These are phyloP conservation scores for Lycaena phlaeas DNA, from an alignment of 2,888 invertebrate species.

Conservation along the genomic window DNA sequence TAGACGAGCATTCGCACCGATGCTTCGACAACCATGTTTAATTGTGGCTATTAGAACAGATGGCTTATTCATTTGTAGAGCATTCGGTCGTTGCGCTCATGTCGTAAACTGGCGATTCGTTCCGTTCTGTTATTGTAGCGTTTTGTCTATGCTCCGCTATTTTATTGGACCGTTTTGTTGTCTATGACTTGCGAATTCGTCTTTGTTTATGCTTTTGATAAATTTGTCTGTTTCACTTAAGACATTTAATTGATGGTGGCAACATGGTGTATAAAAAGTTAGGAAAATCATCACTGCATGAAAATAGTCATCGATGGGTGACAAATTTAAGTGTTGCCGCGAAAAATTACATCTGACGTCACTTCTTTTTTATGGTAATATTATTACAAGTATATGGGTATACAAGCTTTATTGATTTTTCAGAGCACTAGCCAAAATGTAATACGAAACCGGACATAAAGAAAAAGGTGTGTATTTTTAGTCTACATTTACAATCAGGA, in stretches of 20 bases:
- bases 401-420: too few species aligned
- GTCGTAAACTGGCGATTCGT: conserved; percentile 72
- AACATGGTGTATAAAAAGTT: too few species aligned
- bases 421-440: too few species aligned
- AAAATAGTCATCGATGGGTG: too few species aligned
- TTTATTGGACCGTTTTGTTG: conserved; percentile 67
- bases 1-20: conserved; percentile 36
- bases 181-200: conserved; percentile 43
- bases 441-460: too few species aligned
- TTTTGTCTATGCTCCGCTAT: conserved; percentile 70
- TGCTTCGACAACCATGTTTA: conserved; percentile 61
- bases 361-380: background rate
- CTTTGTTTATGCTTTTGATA: conserved; percentile 38
- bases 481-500: too few species aligned
- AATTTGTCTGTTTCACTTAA: conserved; percentile 13
- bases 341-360: too few species aligned
- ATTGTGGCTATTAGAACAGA: conserved; percentile 71
- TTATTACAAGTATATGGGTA: too few species aligned
- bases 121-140: conserved; percentile 72
- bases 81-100: conserved; percentile 66
- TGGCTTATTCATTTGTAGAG: conserved; percentile 74
- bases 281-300: too few species aligned
- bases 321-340: too few species aligned
- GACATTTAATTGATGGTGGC: too few species aligned
- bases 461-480: too few species aligned